These are phyloP conservation scores for Notodonta dromedarius DNA, from an alignment of 2,888 invertebrate species.

Conservation along the genomic window DNA sequence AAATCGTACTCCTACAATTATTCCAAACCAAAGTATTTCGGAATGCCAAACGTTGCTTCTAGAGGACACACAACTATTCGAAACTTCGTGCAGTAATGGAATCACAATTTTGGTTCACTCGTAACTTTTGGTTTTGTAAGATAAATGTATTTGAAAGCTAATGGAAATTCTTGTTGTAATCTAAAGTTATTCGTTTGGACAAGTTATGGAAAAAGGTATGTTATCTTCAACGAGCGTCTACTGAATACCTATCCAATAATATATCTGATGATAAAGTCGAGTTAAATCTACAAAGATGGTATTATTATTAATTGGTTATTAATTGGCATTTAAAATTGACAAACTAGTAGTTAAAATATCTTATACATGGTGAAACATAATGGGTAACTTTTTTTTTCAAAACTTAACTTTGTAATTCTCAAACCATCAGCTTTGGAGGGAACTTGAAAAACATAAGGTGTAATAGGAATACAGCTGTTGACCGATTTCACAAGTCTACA, in stretches of 20 bases:
- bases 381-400: too few species aligned
- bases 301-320: too few species aligned
- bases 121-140: slow-evolving; percentile 15
- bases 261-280: background rate
- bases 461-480: too few species aligned
- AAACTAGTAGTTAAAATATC: background rate
- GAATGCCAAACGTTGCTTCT: slow-evolving; percentile 1
- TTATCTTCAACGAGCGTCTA: background rate
- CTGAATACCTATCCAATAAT: background rate
- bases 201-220: slow-evolving; percentile 1
- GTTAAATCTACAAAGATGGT: background rate
- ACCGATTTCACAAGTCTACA: too few species aligned
- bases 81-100: slow-evolving; percentile 14
- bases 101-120: slow-evolving; percentile 6
- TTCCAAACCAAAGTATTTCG: background rate
- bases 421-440: too few species aligned
- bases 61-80: slow-evolving; percentile 4
- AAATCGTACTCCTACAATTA: background rate
- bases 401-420: too few species aligned
- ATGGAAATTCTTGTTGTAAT: slow-evolving; percentile 4
- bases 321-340: background rate
- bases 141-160: slow-evolving; percentile 12
- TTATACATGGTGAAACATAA: too few species aligned
- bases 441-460: too few species aligned
- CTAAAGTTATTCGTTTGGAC: slow-evolving; percentile 3